Evolutionary conservation across 2,113 vertebrate species (phyloP).

Genomic region (Mustelus asterias): DNA sequence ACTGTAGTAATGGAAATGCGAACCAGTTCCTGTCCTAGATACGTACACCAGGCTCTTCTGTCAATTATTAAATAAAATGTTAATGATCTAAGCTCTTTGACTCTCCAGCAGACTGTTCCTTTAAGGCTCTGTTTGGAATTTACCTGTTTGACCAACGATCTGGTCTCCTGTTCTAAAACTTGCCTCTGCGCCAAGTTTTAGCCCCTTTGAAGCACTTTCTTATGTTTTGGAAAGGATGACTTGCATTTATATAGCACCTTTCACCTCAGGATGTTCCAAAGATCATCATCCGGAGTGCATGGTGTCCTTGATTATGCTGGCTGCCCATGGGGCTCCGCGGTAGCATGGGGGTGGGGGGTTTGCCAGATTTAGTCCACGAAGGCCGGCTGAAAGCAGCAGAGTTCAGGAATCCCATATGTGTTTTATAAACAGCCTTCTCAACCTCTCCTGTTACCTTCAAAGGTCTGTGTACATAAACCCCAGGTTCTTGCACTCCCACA

Average conservation of each 20-base stretch:
- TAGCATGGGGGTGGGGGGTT: too few relatives aligned
- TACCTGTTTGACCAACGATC: background rate
- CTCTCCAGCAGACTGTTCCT: background rate
- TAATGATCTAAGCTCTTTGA: background rate
- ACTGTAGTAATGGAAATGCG: rapidly evolving
- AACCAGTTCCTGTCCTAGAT: background rate
- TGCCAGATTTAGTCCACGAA: too few relatives aligned
- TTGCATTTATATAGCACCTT: too few relatives aligned
- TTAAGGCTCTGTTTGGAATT: background rate
- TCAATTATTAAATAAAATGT: background rate
- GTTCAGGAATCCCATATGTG: too few relatives aligned
- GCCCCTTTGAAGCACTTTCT: too few relatives aligned
- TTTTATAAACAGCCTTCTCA: background rate
- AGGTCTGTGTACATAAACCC: background rate
- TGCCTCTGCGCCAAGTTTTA: too few relatives aligned
- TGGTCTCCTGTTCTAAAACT: background rate
- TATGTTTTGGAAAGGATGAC: background rate
- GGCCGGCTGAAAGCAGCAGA: too few relatives aligned
- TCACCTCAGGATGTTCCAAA: too few relatives aligned
- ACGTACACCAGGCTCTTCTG: background rate
- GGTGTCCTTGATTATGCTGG: too few relatives aligned
- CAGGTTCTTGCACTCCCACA: background rate
- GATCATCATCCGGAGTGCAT: too few relatives aligned
- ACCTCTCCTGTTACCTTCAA: background rate
- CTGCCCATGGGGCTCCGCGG: too few relatives aligned